Evolutionary conservation across 1,140 invertebrate species (phyloP).

Genomic region (Heliothis subflexa): DNA sequence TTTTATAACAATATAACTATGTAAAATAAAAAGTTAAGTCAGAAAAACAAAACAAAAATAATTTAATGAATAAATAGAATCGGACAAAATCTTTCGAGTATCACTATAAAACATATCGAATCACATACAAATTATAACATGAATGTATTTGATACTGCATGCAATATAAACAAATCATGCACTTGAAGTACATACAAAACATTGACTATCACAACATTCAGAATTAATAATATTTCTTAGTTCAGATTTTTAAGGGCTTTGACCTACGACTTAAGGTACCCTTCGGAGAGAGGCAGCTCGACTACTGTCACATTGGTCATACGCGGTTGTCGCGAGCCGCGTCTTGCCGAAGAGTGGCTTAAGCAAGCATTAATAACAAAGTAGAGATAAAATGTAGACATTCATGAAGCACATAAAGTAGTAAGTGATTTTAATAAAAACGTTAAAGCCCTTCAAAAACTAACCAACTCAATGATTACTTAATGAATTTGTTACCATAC

Average conservation of each 20-base stretch:
- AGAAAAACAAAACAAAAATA: constrained; percentile 15
- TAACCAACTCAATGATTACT: neutral
- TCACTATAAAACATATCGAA: constrained; percentile 44
- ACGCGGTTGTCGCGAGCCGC: too few relatives aligned
- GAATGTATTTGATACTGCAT: constrained; percentile 50
- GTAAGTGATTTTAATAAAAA: neutral
- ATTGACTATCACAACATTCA: constrained; percentile 46
- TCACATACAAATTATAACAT: constrained; percentile 42
- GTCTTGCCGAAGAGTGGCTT: too few relatives aligned
- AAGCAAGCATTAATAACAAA: too few relatives aligned
- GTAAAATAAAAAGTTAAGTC: constrained; percentile 23
- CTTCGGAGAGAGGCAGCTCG: too few relatives aligned
- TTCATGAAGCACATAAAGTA: neutral
- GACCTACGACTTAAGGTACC: neutral
- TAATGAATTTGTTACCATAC: neutral
- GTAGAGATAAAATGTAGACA: too few relatives aligned
- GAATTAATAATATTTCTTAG: constrained; percentile 20
- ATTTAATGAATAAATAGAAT: constrained; percentile 36
- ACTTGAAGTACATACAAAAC: constrained; percentile 40
- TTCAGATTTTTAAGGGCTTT: neutral
- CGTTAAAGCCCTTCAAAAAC: neutral
- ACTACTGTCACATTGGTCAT: too few relatives aligned
- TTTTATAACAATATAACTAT: constrained; percentile 7
- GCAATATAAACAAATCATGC: constrained; percentile 46
- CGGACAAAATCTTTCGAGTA: constrained; percentile 17